Base-by-base conservation (phyloP, 2,888 invertebrate species). In the Aethes cnicana region DNA sequence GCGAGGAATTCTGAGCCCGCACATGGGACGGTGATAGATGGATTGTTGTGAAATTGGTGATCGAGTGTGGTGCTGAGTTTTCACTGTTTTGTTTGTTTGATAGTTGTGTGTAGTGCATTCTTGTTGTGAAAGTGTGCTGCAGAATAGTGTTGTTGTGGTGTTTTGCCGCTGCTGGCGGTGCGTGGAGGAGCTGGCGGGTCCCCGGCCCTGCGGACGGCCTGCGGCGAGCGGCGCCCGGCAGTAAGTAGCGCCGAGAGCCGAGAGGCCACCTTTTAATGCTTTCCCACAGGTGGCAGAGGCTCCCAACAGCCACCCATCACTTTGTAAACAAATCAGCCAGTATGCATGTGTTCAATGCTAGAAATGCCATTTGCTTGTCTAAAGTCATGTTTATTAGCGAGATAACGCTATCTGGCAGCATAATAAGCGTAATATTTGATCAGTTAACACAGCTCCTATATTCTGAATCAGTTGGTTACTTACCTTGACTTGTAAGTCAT, bases 101-200 rank as follows among this genome's bases (percentile, higher is more conserved):
- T 66, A 64, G 62, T 61, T 71, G 66, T 75, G 72, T 67, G 66
- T 68, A 62, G 74, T 81, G 78, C 79, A 81, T 81, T 81, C 77
- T 75, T 61, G 62, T 64, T 68, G 82, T 79, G 81, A 81, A 86
- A 86, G 84, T 84, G 76, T 75, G 72, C 75, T 68, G 64, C 64
- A 66, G 70, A 72, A 69, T 79, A 77, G 77, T 67, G 68, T 78
- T 81, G 75, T 82, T 79, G 76, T 84, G 76, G 69, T 70, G 61
- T 69, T 66, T 73, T 68, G 80, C 80, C 80, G 63, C 64, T 57
- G 54, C 54, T 58, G 58, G 56, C 54, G 52, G 16, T 32, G 36
- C 54, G 25, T 25, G 14, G 35, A 47, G 50, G 21, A 48, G 49
- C 42, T 36, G 37, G 33, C 12, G 20, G 20, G 36, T 20, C 25